Conservation (phyloP, 2,113 vertebrate genomes). For the Gnathonemus echidnorhynchus region DNA sequence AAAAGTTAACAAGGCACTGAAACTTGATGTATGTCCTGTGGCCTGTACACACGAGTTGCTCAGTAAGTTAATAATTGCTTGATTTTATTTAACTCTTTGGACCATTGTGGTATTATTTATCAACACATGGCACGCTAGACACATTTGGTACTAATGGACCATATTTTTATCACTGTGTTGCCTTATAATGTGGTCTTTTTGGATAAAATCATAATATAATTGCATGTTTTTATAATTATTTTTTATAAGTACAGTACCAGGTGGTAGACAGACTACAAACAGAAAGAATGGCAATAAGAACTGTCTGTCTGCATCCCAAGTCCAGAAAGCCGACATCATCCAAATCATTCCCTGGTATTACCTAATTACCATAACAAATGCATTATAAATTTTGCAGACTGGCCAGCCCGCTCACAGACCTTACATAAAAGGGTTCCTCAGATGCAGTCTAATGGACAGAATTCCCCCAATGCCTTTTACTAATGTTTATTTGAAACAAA, state of each 20-base stretch:
- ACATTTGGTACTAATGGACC: background rate
- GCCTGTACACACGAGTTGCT: background rate
- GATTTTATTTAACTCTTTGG: background rate
- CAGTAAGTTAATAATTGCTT: background rate
- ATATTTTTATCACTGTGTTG: background rate
- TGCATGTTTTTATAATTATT: background rate
- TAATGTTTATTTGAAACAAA: background rate
- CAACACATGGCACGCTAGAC: background rate
- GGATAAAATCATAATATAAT: background rate
- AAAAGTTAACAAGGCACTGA: background rate
- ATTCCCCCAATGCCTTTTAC: background rate
- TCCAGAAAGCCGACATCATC: background rate
- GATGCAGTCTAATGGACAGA: background rate
- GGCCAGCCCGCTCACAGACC: background rate
- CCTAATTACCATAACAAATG: background rate
- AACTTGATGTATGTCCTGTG: background rate
- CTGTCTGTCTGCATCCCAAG: background rate
- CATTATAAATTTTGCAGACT: background rate
- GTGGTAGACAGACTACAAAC: background rate
- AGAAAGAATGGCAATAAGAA: background rate
- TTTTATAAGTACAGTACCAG: background rate
- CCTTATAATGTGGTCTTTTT: background rate
- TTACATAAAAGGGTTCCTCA: background rate
- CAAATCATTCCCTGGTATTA: background rate
- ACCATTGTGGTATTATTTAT: background rate